Percentiles rank a stretch among this genome's conserved stretches.
These are phyloP conservation scores for Hemibates koningsi DNA, from an alignment of 2,113 vertebrate genomes.

Conservation along the genomic window DNA sequence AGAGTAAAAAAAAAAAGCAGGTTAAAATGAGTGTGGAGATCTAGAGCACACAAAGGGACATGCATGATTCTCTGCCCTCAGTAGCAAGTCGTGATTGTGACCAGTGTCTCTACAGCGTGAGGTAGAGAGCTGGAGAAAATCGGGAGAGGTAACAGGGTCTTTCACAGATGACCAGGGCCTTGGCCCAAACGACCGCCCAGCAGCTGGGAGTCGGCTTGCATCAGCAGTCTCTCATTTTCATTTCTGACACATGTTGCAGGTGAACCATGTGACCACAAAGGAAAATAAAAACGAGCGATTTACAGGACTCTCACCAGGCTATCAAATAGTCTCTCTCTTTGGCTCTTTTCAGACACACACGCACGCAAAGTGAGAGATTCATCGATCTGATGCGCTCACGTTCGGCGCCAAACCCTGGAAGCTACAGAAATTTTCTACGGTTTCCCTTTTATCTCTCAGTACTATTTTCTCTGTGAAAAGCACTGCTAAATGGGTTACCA, in stretches of 20 bases:
- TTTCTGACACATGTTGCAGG: neutral
- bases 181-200: slow-evolving; percentile 36
- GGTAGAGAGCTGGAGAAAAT: slow-evolving; percentile 70
- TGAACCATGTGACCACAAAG: neutral
- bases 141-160: slow-evolving; percentile 56
- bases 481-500: neutral
- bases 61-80: slow-evolving; percentile 59
- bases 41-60: slow-evolving; percentile 55
- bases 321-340: slow-evolving; percentile 48
- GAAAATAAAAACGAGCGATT: slow-evolving; percentile 15
- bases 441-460: slow-evolving; percentile 6
- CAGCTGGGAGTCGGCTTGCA: slow-evolving; percentile 7
- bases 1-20: slow-evolving; percentile 45
- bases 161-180: slow-evolving; percentile 44
- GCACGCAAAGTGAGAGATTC: slow-evolving; percentile 38
- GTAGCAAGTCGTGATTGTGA: slow-evolving; percentile 70
- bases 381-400: neutral
- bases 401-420: slow-evolving; percentile 20
- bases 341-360: slow-evolving; percentile 1
- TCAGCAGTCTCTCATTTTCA: neutral
- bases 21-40: slow-evolving; percentile 64
- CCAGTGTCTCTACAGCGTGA: slow-evolving; percentile 75
- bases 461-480: neutral
- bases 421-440: neutral
- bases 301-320: neutral